A percentile compares a stretch with the other conserved stretches of the same genome.
Conservation (phyloP, 2,888 invertebrate species). For the Melinaea menophilus region DNA sequence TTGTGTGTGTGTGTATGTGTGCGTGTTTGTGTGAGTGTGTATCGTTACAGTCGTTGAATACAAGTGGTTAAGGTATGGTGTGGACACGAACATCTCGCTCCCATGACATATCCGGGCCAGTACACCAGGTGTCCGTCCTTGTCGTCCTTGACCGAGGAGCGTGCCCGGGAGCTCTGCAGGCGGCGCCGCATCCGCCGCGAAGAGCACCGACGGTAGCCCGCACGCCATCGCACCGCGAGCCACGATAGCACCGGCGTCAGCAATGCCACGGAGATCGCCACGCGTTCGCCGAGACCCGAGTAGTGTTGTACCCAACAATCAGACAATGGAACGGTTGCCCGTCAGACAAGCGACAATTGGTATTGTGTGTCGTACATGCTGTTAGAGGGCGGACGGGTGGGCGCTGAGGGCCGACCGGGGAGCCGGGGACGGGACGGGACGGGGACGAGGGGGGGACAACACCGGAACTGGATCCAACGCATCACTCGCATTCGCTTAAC, state of each 20-base stretch:
- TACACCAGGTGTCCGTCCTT: conserved; percentile 99
- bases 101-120: conserved; percentile 98
- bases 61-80: conserved; percentile 69
- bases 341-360: conserved; percentile 79
- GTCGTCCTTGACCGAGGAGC: conserved; percentile 98
- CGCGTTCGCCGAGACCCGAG: conserved; percentile 78
- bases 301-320: conserved; percentile 80
- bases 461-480: conserved; percentile 32
- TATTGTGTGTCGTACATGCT: conserved; percentile 77
- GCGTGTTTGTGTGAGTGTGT: conserved; percentile 34
- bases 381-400: conserved; percentile 71
- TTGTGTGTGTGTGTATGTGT: conserved; percentile 28
- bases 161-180: conserved; percentile 87
- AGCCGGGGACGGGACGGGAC: conserved; percentile 38
- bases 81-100: conserved; percentile 99
- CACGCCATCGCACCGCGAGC: conserved; percentile 34
- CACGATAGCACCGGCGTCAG: conserved; percentile 44
- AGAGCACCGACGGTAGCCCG: conserved; percentile 40
- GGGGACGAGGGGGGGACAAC: conserved; percentile 35
- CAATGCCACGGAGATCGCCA: conserved; percentile 68
- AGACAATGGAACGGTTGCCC: conserved; percentile 80
- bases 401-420: conserved; percentile 45
- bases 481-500: conserved; percentile 42
- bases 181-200: conserved; percentile 38
- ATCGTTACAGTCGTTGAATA: conserved; percentile 36